Percentiles rank a stretch among this genome's conserved stretches.
Evolutionary conservation across 2,888 invertebrate species (phyloP).

Genomic region (Nemurella pictetii): DNA sequence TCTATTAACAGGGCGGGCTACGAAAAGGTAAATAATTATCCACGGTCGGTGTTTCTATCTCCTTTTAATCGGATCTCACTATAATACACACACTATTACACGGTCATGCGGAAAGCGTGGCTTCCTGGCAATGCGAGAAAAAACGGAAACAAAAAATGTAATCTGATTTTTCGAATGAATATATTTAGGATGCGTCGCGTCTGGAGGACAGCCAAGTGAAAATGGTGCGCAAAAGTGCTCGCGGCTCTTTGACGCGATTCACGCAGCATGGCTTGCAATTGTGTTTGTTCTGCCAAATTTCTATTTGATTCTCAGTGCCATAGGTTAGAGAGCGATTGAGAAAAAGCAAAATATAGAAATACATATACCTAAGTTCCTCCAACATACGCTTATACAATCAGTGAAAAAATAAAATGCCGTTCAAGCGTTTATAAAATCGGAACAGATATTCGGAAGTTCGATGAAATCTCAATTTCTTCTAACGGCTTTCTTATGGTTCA

Average conservation of each 20-base stretch:
- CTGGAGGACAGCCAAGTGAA: neutral
- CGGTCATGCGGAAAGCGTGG: slow-evolving; percentile 6
- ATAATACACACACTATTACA: neutral
- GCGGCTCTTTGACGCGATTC: neutral
- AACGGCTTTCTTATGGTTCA: neutral
- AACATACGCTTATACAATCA: too few species aligned
- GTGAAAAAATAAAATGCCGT: too few species aligned
- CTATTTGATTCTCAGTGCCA: too few species aligned
- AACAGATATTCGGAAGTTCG: neutral
- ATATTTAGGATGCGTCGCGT: neutral
- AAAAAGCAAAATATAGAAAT: too few species aligned
- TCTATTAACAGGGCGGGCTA: slow-evolving; percentile 15
- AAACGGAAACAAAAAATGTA: neutral
- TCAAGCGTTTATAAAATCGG: neutral
- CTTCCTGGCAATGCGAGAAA: neutral
- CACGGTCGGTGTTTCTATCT: neutral
- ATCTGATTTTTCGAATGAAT: neutral
- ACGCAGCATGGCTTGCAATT: neutral
- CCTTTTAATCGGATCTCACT: slow-evolving; percentile 1
- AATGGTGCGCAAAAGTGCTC: neutral
- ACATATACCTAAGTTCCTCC: too few species aligned
- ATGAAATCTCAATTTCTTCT: neutral
- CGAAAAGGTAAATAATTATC: slow-evolving; percentile 17
- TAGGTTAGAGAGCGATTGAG: too few species aligned
- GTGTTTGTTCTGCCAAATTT: neutral